phyloP scores from a whole-genome alignment of 2,797 vertebrate species.

The Gymnodraco acuticeps region DNA sequence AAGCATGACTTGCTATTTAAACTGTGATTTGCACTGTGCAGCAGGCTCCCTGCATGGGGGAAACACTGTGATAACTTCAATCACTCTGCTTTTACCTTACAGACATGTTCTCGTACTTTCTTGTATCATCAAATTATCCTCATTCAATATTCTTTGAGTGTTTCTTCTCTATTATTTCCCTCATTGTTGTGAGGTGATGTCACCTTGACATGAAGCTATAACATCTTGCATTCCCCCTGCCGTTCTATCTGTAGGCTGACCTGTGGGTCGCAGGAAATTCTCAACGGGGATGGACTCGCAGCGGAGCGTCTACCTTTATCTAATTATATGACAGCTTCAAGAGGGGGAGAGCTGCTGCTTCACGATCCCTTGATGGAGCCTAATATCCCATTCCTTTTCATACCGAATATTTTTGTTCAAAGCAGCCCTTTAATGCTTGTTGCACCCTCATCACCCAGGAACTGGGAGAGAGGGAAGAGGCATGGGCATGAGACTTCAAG shows the following conservation, averaged over 20 bases:
- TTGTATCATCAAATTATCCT: constrained; percentile 55
- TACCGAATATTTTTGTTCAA: constrained; percentile 80
- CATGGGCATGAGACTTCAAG: constrained; percentile 30
- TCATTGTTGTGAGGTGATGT: constrained; percentile 65
- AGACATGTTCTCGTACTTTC: constrained; percentile 22
- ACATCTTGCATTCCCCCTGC: constrained; percentile 45
- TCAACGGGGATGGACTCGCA: constrained; percentile 62
- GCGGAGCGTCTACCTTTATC: constrained; percentile 74
- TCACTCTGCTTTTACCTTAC: constrained; percentile 35
- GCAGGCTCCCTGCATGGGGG: background rate
- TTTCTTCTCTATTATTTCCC: constrained; percentile 18
- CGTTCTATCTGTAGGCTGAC: constrained; percentile 55
- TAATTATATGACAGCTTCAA: constrained; percentile 81
- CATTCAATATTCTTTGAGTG: constrained; percentile 36
- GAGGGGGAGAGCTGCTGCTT: constrained; percentile 58
- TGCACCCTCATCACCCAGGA: constrained; percentile 61
- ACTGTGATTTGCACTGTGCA: constrained; percentile 5
- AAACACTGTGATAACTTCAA: constrained; percentile 17
- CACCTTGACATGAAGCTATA: constrained; percentile 73
- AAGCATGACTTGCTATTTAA: constrained; percentile 25
- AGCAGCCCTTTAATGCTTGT: constrained; percentile 73
- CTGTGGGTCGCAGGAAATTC: constrained; percentile 60
- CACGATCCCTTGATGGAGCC: constrained; percentile 63
- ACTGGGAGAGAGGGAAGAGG: constrained; percentile 26
- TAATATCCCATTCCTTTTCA: constrained; percentile 82